These are phyloP conservation scores for Spea bombifrons DNA, from an alignment of 2,113 vertebrate genomes.

Conservation along the genomic window DNA sequence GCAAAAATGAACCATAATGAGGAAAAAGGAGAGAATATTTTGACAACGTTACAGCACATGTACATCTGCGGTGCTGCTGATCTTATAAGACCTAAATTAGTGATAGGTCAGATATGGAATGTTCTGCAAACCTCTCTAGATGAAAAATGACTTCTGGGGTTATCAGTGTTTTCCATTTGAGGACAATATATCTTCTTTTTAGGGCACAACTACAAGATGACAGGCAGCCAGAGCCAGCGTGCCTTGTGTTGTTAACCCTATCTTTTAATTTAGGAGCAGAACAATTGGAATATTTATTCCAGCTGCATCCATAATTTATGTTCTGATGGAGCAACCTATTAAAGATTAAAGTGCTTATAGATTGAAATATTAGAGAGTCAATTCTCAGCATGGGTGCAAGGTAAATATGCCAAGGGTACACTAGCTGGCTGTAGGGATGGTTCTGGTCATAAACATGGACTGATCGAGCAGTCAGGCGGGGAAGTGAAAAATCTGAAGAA, in stretches of 20 bases:
- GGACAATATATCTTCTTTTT: slow-evolving; percentile 24
- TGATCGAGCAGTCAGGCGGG: slow-evolving; percentile 42
- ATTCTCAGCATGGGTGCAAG: not conserved
- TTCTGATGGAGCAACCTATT: slow-evolving; percentile 36
- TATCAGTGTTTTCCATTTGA: slow-evolving; percentile 18
- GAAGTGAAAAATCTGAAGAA: slow-evolving; percentile 40
- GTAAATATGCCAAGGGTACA: slow-evolving; percentile 25
- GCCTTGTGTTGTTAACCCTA: slow-evolving; percentile 10
- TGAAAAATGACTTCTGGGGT: slow-evolving; percentile 35
- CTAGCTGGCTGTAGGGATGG: not conserved
- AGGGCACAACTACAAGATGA: slow-evolving; percentile 33
- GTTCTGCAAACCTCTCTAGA: slow-evolving; percentile 17
- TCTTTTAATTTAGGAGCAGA: not conserved
- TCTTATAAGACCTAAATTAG: slow-evolving; percentile 29
- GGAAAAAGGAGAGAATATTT: not conserved
- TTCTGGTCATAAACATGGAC: slow-evolving; percentile 19
- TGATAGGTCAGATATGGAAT: slow-evolving; percentile 24
- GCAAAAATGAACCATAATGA: too few relatives aligned
- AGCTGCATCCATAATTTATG: slow-evolving; percentile 27
- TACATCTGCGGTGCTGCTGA: slow-evolving; percentile 22
- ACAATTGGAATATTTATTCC: not conserved
- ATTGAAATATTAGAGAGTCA: slow-evolving; percentile 20
- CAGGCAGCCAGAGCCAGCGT: slow-evolving; percentile 17
- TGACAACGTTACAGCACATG: not conserved
- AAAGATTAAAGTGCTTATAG: slow-evolving; percentile 24